Conservation (phyloP, 2,113 vertebrate genomes). For the Dasyurus viverrinus region DNA sequence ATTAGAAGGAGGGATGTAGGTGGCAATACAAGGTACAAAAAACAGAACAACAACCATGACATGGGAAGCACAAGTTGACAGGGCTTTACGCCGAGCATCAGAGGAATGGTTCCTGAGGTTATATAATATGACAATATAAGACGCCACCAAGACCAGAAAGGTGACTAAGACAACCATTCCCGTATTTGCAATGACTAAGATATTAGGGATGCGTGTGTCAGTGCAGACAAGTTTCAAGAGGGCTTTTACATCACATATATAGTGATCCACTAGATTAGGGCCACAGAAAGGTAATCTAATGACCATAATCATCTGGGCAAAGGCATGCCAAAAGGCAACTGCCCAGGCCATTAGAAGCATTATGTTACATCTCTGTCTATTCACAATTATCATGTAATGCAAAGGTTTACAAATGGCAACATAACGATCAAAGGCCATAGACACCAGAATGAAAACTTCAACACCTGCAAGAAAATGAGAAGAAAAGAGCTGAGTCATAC, state of each 20-base stretch:
- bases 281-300: constrained; percentile 17
- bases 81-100: constrained; percentile 31
- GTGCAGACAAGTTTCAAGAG: not conserved
- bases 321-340: constrained; percentile 3
- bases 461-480: constrained; percentile 25
- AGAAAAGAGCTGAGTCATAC: constrained; percentile 37
- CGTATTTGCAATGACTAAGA: not conserved
- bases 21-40: constrained; percentile 59
- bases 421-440: constrained; percentile 40
- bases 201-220: not conserved
- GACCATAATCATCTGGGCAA: constrained; percentile 17
- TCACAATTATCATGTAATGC: not conserved
- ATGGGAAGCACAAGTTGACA: constrained; percentile 58
- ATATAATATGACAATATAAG: constrained; percentile 51
- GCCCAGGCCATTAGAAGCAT: not conserved
- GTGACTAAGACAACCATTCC: not conserved
- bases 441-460: constrained; percentile 6
- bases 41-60: constrained; percentile 42
- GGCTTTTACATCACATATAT: constrained; percentile 33
- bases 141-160: constrained; percentile 38
- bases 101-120: constrained; percentile 24
- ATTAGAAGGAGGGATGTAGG: not conserved
- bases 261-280: constrained; percentile 30
- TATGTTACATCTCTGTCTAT: not conserved
- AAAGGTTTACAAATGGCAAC: not conserved